These are phyloP conservation scores for Neopelma chrysocephalum DNA, from an alignment of 2,797 vertebrate species.

Conservation along the genomic window DNA sequence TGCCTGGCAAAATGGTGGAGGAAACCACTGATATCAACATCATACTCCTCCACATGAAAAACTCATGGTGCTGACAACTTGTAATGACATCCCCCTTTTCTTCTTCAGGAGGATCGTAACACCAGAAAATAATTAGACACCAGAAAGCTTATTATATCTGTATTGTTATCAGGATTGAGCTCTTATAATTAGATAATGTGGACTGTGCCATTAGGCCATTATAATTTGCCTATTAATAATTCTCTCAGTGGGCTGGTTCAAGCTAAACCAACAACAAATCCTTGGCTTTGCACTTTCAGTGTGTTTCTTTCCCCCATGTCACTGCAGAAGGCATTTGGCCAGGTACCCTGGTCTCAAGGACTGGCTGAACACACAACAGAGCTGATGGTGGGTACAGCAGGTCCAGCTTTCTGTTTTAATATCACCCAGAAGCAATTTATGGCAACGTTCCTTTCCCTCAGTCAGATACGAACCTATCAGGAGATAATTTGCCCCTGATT, in stretches of 20 bases:
- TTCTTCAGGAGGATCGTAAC: neutral
- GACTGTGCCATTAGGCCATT: neutral
- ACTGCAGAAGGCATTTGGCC: neutral
- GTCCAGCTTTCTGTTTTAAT: neutral
- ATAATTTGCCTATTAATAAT: neutral
- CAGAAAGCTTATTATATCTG: neutral
- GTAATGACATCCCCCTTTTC: neutral
- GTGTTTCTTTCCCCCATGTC: accelerated
- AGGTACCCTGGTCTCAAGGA: neutral
- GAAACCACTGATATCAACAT: neutral
- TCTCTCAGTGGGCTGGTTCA: neutral
- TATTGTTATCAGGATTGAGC: neutral
- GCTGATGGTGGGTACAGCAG: neutral
- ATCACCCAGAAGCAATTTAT: neutral
- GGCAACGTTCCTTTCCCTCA: neutral
- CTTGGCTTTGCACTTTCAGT: neutral
- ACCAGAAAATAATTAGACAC: neutral
- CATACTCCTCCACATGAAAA: neutral
- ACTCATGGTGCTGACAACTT: neutral
- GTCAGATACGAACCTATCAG: neutral
- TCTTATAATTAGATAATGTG: neutral
- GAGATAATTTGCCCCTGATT: constrained; percentile 37
- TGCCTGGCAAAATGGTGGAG: neutral
- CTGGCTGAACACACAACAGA: neutral
- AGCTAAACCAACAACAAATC: neutral